Conservation (phyloP, 1,140 invertebrate genomes). For the Telenomus remus region DNA sequence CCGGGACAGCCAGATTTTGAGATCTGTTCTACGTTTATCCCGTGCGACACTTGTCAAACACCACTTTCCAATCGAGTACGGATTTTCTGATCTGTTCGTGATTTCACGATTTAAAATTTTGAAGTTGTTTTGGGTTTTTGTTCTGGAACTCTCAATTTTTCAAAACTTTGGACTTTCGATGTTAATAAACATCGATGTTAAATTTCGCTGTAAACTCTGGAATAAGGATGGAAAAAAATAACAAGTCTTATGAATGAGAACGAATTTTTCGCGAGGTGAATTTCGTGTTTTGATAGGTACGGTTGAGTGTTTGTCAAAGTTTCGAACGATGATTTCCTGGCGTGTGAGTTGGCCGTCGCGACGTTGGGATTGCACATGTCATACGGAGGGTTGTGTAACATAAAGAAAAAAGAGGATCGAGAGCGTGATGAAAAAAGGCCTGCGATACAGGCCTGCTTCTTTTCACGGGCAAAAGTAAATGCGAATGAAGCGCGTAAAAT, state of each 20-base stretch:
- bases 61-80: constrained; percentile 24
- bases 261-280: neutral
- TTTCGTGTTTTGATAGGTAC: neutral
- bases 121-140: no score
- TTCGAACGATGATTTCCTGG: constrained; percentile 56
- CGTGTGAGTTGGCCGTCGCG: constrained; percentile 40
- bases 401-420: constrained; percentile 48
- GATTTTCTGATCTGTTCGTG: neutral
- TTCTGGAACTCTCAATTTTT: no score
- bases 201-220: no score
- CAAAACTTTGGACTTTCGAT: no score
- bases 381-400: constrained; percentile 36
- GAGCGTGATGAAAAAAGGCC: constrained; percentile 34
- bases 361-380: constrained; percentile 42
- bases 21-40: constrained; percentile 2
- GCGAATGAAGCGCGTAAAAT: constrained; percentile 45
- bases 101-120: neutral
- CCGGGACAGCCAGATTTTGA: neutral
- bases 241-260: no score
- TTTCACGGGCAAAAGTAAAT: constrained; percentile 54
- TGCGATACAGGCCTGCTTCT: constrained; percentile 37
- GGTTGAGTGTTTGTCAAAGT: constrained; percentile 39
- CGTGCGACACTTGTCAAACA: constrained; percentile 13
- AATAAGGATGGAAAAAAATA: no score
- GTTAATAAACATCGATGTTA: no score